Percentiles rank a stretch among this genome's conserved stretches.
Conservation (phyloP, 2,888 invertebrate species). For the Nymphalis urticae region DNA sequence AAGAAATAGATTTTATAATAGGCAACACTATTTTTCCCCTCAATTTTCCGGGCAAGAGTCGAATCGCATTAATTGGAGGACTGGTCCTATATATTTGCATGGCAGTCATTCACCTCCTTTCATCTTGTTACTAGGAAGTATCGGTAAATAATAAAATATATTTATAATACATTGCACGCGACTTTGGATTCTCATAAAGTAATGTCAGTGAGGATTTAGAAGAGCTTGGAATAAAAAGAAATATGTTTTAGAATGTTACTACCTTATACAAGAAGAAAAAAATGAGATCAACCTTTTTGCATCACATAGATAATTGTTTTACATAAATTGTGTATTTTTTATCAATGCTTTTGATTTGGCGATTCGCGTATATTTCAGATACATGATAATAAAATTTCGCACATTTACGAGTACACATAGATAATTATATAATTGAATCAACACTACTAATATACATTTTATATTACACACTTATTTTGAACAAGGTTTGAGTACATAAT, state of each 20-base stretch:
- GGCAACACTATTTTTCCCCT: constrained; percentile 14
- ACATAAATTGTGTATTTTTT: no score
- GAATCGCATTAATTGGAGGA: constrained; percentile 53
- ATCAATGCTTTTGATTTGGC: no score
- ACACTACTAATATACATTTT: no score
- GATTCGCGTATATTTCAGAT: no score
- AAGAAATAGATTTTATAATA: background rate
- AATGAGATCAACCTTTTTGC: no score
- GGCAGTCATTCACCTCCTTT: constrained; percentile 57
- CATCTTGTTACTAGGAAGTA: constrained; percentile 19
- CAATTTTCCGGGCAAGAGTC: constrained; percentile 43
- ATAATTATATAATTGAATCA: no score
- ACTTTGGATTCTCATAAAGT: background rate
- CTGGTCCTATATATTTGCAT: constrained; percentile 64
- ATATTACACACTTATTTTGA: no score
- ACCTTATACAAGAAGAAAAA: background rate
- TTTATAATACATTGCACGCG: constrained; percentile 7
- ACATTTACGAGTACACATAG: no score
- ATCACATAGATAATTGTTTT: no score
- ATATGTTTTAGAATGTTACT: background rate
- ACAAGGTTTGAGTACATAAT: no score
- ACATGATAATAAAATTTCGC: no score
- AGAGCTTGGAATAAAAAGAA: background rate
- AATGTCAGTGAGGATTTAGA: background rate
- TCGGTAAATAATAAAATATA: constrained; percentile 12